A percentile compares a stretch with the other conserved stretches of the same genome.
Evolutionary conservation across 2,797 vertebrate genomes (phyloP).

Genomic region (Acanthiza pusilla): DNA sequence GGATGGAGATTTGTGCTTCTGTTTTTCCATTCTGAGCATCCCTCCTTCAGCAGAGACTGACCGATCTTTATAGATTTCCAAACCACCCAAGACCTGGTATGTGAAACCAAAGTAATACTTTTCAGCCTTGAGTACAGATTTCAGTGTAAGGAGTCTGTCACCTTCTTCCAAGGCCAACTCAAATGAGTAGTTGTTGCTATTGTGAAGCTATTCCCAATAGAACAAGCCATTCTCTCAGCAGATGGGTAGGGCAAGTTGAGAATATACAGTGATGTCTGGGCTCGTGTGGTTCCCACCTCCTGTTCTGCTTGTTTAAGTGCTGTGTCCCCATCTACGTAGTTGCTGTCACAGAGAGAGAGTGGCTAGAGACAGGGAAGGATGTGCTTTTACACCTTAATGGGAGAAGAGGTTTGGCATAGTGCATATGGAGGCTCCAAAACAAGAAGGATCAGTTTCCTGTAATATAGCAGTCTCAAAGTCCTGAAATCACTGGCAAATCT

Average conservation of each 20-base stretch:
- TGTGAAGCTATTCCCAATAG: neutral
- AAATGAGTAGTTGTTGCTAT: neutral
- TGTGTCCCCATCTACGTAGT: neutral
- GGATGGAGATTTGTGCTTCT: neutral
- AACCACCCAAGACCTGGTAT: neutral
- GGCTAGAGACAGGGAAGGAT: neutral
- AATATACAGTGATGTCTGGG: neutral
- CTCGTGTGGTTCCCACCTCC: neutral
- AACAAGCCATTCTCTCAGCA: neutral
- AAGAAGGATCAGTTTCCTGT: neutral
- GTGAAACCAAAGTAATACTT: neutral
- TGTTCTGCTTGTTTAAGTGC: neutral
- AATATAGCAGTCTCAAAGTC: neutral
- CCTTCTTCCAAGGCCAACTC: neutral
- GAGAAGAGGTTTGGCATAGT: neutral
- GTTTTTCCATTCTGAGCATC: neutral
- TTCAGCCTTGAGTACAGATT: neutral
- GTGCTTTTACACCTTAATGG: neutral
- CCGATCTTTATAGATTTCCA: neutral
- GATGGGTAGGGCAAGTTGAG: neutral
- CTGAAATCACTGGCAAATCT: neutral
- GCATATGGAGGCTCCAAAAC: neutral
- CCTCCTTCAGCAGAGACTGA: neutral
- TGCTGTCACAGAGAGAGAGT: neutral
- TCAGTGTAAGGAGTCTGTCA: neutral